phyloP scores from a whole-genome alignment of 2,888 invertebrate species.

The Hirtodrosophila confusa region DNA sequence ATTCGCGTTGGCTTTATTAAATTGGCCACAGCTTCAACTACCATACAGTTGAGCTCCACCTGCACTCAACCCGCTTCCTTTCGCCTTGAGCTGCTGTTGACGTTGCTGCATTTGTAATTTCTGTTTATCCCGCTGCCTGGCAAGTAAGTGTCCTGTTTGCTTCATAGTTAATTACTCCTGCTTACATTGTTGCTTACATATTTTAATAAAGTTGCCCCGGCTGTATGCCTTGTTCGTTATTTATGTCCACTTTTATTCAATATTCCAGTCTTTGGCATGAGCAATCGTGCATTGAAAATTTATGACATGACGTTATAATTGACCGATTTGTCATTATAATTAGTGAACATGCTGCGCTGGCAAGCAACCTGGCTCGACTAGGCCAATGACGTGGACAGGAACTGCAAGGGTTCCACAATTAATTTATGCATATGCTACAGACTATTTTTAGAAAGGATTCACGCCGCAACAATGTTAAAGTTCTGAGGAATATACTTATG shows the following conservation, averaged over 20 bases:
- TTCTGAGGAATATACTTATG: slow-evolving; percentile 7
- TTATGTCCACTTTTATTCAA: slow-evolving; percentile 74
- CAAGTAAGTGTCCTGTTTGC: slow-evolving; percentile 45
- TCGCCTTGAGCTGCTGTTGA: slow-evolving; percentile 47
- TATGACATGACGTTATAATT: slow-evolving; percentile 79
- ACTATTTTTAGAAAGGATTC: slow-evolving; percentile 47
- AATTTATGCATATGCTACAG: slow-evolving; percentile 39
- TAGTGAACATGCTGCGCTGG: slow-evolving; percentile 57
- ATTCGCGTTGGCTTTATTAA: slow-evolving; percentile 58
- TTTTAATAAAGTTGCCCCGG: slow-evolving; percentile 54
- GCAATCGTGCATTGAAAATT: slow-evolving; percentile 71
- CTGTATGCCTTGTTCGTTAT: slow-evolving; percentile 45
- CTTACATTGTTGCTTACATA: slow-evolving; percentile 10
- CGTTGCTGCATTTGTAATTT: slow-evolving; percentile 42
- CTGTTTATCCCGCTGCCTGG: slow-evolving; percentile 4
- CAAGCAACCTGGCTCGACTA: slow-evolving; percentile 18
- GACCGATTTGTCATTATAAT: slow-evolving; percentile 80
- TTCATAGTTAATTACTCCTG: slow-evolving; percentile 39
- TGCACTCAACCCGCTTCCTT: slow-evolving; percentile 43
- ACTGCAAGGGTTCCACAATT: slow-evolving; percentile 21
- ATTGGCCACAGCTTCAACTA: slow-evolving; percentile 14
- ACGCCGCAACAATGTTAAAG: slow-evolving; percentile 2
- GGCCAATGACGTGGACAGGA: slow-evolving; percentile 13
- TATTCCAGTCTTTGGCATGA: slow-evolving; percentile 63
- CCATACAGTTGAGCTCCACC: slow-evolving; percentile 4